Base-by-base conservation (phyloP, 1,140 invertebrate genomes). In the Leptinotarsa lineolata region DNA sequence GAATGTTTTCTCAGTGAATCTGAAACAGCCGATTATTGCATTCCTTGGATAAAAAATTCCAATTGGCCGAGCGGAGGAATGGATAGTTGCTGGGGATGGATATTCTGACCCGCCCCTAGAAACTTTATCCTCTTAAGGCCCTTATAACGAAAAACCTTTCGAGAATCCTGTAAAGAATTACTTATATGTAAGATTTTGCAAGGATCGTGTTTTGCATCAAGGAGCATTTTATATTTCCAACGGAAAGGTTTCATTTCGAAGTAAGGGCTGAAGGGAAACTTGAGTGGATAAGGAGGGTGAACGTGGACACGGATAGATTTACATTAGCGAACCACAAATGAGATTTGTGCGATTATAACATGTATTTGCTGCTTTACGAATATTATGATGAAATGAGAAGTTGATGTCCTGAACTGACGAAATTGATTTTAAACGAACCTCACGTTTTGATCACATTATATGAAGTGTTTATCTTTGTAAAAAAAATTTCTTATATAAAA, bases 171-270 rank as follows among this genome's bases (percentile, higher is more conserved):
- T 24, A 64, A 64, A 39, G 30, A 39, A 39, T 39, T 39, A 39
- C 30, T 39, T 39, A 39, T 39, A 39, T 39, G 30, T 64, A 64
- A 64, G 61, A 64, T 64, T 39, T 64, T 64, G 61, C 61, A 64
- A 30, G 61, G 61, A 64, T 64, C 61, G 61, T 64, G 30, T 64
- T 64, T 64, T 64, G 61, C 61, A 64, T 64, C 61, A 64, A 64
- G 61, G 61, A 64, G 61, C 61, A 64, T 64, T 64, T 64, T 64
- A 64, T 64, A 64, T 64, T 64, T 64, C 20, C 30, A 22, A 64
- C 20, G 21, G 22, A 22, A 64, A 20, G 61, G 21, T 64, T 64
- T 64, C 21, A 64, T 64, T 64, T 64, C 30, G 61, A 22, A 64
- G 12, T 20, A 18, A 20, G n/a, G 30, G n/a, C 21, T 21, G 30